Evolutionary conservation across 2,888 invertebrate species (phyloP).

Genomic region (Cephus rjabovi): DNA sequence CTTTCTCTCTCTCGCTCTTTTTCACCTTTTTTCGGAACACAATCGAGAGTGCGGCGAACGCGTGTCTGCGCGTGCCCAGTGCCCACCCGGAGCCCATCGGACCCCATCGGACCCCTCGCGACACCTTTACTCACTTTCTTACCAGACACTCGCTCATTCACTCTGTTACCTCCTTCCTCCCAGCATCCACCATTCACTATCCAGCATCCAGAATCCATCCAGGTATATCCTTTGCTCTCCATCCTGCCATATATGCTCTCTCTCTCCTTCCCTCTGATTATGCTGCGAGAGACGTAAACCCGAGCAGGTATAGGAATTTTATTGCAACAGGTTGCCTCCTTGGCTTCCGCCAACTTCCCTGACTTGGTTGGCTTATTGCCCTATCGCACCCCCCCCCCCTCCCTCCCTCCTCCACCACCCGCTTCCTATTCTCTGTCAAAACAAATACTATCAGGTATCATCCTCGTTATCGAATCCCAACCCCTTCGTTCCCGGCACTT

Average conservation of each 20-base stretch:
- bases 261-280: slow-evolving; percentile 30
- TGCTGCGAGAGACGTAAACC: slow-evolving; percentile 22
- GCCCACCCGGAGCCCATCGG: not conserved
- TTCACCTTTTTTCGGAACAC: slow-evolving; percentile 16
- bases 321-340: slow-evolving; percentile 57
- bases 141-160: not conserved
- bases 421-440: slow-evolving; percentile 27
- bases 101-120: not conserved
- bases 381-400: slow-evolving; percentile 3
- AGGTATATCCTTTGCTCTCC: slow-evolving; percentile 15
- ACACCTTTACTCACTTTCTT: slow-evolving; percentile 7
- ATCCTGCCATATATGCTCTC: not conserved
- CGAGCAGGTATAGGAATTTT: slow-evolving; percentile 39
- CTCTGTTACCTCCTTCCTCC: not conserved
- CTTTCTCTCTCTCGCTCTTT: not conserved
- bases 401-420: not conserved
- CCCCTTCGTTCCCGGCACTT: no score
- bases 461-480: no score
- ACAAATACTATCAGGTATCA: not conserved
- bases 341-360: slow-evolving; percentile 9
- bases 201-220: slow-evolving; percentile 20
- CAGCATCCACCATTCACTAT: slow-evolving; percentile 13
- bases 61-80: slow-evolving; percentile 26
- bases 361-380: slow-evolving; percentile 38
- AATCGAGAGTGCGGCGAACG: slow-evolving; percentile 19